Conservation (phyloP, 2,797 vertebrate genomes). For the Tarsius wallacei region DNA sequence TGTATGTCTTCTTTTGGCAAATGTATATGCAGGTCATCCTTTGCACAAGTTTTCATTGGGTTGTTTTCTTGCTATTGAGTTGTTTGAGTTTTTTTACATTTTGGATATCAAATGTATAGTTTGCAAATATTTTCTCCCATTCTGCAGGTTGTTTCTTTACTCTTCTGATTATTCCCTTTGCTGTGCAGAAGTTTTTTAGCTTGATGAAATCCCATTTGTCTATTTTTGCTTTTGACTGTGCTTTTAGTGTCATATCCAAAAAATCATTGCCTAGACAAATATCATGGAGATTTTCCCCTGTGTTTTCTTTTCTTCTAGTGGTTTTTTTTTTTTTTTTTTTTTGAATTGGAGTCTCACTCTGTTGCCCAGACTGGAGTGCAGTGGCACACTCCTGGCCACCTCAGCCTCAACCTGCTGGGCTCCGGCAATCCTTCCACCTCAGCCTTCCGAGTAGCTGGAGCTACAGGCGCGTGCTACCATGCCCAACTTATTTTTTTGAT, state of each 20-base stretch:
- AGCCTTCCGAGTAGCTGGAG: no score
- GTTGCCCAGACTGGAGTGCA: no score
- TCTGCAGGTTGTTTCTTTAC: no score
- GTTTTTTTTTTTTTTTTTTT: no score
- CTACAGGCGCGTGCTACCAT: no score
- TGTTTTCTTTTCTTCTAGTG: no score
- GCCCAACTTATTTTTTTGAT: no score
- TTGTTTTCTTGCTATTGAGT: neutral
- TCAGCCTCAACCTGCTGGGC: no score
- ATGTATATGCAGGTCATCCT: neutral
- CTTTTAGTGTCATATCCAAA: neutral
- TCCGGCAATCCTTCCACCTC: no score
- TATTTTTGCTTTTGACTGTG: neutral
- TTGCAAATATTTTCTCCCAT: neutral
- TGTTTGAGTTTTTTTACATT: neutral
- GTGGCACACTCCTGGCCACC: no score
- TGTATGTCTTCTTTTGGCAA: neutral
- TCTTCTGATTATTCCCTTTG: neutral
- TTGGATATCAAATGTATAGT: neutral
- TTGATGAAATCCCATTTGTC: neutral
- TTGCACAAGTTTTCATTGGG: neutral
- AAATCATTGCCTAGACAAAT: neutral
- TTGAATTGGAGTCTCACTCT: no score
- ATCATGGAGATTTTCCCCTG: neutral
- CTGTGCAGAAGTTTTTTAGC: neutral